Conservation (phyloP, 2,113 vertebrate species). For the Tricholaema leucomelas region DNA sequence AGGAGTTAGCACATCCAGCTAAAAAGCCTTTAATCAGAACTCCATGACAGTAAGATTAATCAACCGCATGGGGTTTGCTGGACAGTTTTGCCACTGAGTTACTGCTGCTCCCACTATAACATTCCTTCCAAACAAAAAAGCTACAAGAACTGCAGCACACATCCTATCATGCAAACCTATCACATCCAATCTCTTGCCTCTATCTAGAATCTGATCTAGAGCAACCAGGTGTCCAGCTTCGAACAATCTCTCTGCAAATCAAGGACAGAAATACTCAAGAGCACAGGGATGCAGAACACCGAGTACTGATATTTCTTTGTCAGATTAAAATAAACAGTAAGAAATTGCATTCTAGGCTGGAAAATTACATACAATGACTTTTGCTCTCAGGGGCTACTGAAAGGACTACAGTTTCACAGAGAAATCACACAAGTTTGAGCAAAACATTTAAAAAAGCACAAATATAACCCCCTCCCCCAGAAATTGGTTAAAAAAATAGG, state of each 20-base stretch:
- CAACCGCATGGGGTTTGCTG: too few relatives aligned
- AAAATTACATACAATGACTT: not conserved
- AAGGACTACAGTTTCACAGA: not conserved
- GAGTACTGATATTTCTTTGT: not conserved
- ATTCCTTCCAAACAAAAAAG: not conserved
- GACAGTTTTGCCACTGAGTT: not conserved
- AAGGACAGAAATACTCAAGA: not conserved
- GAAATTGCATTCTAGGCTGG: not conserved
- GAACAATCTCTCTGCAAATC: not conserved
- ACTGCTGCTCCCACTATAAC: not conserved
- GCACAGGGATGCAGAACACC: not conserved
- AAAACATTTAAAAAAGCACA: not conserved
- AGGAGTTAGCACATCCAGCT: not conserved
- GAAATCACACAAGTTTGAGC: not conserved
- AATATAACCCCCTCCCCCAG: rapidly evolving
- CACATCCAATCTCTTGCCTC: not conserved
- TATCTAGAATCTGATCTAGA: not conserved
- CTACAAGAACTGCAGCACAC: not conserved
- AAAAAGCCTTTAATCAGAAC: not conserved
- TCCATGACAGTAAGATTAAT: not conserved
- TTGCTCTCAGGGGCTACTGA: not conserved
- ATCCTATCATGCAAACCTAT: not conserved
- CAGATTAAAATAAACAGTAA: not conserved
- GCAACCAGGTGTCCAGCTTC: not conserved
- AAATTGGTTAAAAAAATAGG: not conserved